A percentile compares a stretch with the other conserved stretches of the same genome.
phyloP scores from a whole-genome alignment of 2,797 vertebrate species.

The Lemur catta region DNA sequence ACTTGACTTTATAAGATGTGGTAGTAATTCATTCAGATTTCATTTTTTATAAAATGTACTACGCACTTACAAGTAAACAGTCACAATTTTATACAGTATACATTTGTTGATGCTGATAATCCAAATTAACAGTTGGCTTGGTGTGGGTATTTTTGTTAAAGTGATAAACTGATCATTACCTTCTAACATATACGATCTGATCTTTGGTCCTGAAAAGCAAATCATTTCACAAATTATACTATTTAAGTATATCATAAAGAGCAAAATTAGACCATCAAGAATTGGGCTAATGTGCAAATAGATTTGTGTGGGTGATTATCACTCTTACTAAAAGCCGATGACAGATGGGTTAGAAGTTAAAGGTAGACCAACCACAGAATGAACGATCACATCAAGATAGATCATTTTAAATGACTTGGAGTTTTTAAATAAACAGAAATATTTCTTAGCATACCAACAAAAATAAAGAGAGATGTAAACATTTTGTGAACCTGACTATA shows the following conservation, averaged over 20 bases:
- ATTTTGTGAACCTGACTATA: background rate
- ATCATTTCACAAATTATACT: constrained; percentile 77
- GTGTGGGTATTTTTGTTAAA: constrained; percentile 40
- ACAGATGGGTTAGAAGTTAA: constrained; percentile 75
- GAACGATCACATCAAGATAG: constrained; percentile 66
- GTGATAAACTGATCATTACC: constrained; percentile 61
- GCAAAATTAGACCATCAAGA: constrained; percentile 76
- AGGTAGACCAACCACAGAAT: constrained; percentile 57
- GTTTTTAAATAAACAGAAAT: constrained; percentile 56
- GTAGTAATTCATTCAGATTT: constrained; percentile 67
- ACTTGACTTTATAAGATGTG: constrained; percentile 46
- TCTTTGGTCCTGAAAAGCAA: constrained; percentile 70
- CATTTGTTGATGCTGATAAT: constrained; percentile 67
- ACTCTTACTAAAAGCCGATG: constrained; percentile 74
- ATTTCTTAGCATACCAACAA: background rate
- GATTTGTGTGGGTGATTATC: constrained; percentile 79
- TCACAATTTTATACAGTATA: constrained; percentile 58
- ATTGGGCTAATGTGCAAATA: constrained; percentile 77
- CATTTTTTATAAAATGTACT: constrained; percentile 50
- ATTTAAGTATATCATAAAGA: constrained; percentile 76
- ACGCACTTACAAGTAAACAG: constrained; percentile 34
- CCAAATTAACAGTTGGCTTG: constrained; percentile 65
- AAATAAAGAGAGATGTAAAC: background rate
- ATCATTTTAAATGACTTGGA: constrained; percentile 55
- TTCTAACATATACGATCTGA: constrained; percentile 64